These are phyloP conservation scores for Molorchus minor DNA, from an alignment of 2,888 invertebrate species.

Conservation along the genomic window DNA sequence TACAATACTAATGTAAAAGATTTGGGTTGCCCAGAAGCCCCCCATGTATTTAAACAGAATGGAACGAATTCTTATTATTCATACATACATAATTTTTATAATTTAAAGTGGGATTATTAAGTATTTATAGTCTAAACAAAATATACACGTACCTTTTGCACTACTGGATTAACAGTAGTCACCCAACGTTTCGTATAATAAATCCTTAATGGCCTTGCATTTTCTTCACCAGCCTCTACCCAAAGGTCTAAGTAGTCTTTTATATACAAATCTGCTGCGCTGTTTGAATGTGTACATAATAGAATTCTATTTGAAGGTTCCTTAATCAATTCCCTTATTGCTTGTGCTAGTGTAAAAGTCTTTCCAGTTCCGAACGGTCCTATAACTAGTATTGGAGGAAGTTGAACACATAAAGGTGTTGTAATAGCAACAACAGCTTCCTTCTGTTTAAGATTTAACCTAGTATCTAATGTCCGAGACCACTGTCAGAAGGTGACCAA, in stretches of 20 bases:
- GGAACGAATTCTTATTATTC: no score
- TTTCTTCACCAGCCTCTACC: constrained; percentile 72
- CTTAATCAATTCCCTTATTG: constrained; percentile 72
- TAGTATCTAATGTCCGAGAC: constrained; percentile 70
- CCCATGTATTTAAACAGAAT: no score
- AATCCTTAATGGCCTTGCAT: constrained; percentile 77
- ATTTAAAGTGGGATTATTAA: no score
- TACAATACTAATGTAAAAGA: no score
- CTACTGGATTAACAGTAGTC: constrained; percentile 77
- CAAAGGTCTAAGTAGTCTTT: constrained; percentile 84
- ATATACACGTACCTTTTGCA: constrained; percentile 72
- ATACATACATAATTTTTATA: no score
- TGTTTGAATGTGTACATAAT: constrained; percentile 88
- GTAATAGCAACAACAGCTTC: constrained; percentile 83
- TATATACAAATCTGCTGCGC: constrained; percentile 86
- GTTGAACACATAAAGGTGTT: constrained; percentile 67
- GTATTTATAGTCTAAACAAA: no score
- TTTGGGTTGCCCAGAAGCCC: no score
- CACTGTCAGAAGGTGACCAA: constrained; percentile 77
- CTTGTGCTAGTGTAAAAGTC: constrained; percentile 81
- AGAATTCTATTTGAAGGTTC: constrained; percentile 75
- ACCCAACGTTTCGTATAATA: constrained; percentile 84
- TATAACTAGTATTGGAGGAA: constrained; percentile 78
- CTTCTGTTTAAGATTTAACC: constrained; percentile 79
- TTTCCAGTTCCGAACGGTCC: constrained; percentile 89